phyloP scores from a whole-genome alignment of 2,797 vertebrate species.

The Sebastes vulpes region DNA sequence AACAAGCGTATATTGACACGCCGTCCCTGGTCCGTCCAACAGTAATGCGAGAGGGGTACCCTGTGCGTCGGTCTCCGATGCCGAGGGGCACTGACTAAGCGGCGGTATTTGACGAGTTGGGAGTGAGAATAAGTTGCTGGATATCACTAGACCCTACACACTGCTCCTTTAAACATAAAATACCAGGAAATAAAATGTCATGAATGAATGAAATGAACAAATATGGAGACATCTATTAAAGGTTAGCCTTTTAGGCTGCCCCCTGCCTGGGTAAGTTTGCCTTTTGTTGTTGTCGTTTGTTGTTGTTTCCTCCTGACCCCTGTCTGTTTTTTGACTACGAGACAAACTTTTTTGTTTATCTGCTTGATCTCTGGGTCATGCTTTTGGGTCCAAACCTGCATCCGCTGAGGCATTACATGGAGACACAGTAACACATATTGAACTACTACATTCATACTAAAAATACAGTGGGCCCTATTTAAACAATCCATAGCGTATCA shows the following conservation, averaged over 20 bases:
- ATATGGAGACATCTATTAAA: not conserved
- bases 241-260: not conserved
- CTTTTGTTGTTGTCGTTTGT: not conserved
- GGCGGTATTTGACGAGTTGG: no score
- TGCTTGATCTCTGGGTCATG: not conserved
- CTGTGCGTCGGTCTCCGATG: no score
- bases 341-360: not conserved
- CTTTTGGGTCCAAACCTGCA: not conserved
- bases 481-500: fast-evolving
- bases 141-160: no score
- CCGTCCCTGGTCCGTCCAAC: no score
- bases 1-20: no score
- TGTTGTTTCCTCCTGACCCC: not conserved
- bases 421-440: not conserved
- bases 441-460: not conserved
- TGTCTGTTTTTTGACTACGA: not conserved
- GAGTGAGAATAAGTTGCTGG: no score
- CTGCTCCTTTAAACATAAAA: no score
- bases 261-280: not conserved
- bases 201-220: no score
- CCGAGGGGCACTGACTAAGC: no score
- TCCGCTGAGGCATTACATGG: not conserved
- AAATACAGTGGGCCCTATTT: not conserved
- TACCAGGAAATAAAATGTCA: no score
- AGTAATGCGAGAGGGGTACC: no score